Evolutionary conservation across 2,113 vertebrate species (phyloP).

Genomic region (Sebastes fasciatus): DNA sequence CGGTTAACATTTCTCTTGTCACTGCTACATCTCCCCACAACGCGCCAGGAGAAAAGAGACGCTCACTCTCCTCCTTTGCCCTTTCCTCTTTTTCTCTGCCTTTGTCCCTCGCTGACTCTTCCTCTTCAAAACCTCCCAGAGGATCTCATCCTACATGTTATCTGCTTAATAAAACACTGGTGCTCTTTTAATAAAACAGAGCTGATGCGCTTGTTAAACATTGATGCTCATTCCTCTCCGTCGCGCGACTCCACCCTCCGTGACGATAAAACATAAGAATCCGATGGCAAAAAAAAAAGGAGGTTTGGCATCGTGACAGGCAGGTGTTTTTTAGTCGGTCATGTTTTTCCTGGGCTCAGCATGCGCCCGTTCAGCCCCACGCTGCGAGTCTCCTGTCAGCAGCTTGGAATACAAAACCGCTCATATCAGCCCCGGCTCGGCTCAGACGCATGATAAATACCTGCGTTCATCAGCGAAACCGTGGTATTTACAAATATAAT

Average conservation of each 20-base stretch:
- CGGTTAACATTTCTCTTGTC: constrained; percentile 79
- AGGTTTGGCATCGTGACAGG: background rate
- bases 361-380: constrained; percentile 16
- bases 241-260: background rate
- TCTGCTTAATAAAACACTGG: constrained; percentile 67
- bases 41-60: constrained; percentile 14
- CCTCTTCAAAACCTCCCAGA: background rate
- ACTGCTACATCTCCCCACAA: constrained; percentile 60
- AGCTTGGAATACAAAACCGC: background rate
- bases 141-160: constrained; percentile 43
- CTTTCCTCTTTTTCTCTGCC: constrained; percentile 28
- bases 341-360: constrained; percentile 32
- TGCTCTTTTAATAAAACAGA: constrained; percentile 47
- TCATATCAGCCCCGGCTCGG: constrained; percentile 43
- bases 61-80: constrained; percentile 21
- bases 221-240: constrained; percentile 8
- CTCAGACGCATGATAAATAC: constrained; percentile 28
- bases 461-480: constrained; percentile 36
- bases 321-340: constrained; percentile 8
- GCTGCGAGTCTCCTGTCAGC: constrained; percentile 35
- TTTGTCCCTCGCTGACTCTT: constrained; percentile 8
- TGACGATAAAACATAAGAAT: background rate
- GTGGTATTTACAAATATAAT: constrained; percentile 70
- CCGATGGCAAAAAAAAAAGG: background rate
- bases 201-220: constrained; percentile 41